These are phyloP conservation scores for Penaeus japonicus DNA, from an alignment of 1,140 invertebrate genomes.

Conservation along the genomic window DNA sequence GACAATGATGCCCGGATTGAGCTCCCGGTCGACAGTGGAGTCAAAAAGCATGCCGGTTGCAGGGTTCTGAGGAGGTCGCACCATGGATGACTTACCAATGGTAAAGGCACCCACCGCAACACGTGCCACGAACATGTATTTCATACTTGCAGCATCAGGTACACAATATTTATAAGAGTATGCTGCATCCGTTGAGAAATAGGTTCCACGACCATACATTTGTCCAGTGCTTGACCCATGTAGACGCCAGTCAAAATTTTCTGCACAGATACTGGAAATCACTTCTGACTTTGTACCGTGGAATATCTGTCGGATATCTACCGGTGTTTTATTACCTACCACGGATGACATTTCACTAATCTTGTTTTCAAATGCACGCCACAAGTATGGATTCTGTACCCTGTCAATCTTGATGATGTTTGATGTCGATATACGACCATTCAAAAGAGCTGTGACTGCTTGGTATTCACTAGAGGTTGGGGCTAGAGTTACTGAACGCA, in stretches of 20 bases:
- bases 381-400: slow-evolving; percentile 4
- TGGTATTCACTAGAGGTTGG: slow-evolving; percentile 21
- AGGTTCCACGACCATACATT: neutral
- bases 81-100: neutral
- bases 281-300: slow-evolving; percentile 8
- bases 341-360: neutral
- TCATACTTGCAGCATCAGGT: neutral
- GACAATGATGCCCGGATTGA: slow-evolving; percentile 14
- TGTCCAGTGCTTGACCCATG: slow-evolving; percentile 14
- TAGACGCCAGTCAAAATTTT: slow-evolving; percentile 33
- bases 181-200: neutral
- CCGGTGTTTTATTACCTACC: neutral
- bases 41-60: neutral
- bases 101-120: neutral
- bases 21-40: neutral
- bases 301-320: neutral
- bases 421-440: neutral
- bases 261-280: neutral
- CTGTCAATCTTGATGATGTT: neutral
- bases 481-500: neutral
- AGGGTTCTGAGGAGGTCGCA: neutral
- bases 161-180: neutral
- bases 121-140: neutral
- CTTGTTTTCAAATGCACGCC: slow-evolving; percentile 3
- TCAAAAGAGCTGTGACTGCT: neutral